Evolutionary conservation across 2,797 vertebrate genomes (phyloP).

Genomic region (Anguilla pacifica): DNA sequence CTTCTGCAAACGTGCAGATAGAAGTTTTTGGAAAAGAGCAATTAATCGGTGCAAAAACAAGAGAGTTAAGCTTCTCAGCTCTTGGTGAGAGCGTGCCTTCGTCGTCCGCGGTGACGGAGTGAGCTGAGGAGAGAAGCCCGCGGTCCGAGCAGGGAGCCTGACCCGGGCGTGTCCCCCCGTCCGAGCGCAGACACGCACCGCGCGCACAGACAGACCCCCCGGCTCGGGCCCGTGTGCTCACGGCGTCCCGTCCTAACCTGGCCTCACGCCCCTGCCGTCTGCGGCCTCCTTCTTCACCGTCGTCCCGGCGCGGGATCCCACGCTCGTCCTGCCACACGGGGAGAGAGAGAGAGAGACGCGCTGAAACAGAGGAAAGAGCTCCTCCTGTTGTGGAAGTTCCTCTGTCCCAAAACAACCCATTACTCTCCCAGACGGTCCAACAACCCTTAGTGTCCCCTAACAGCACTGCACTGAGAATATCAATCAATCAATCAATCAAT

Average conservation of each 20-base stretch:
- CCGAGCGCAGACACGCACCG: neutral
- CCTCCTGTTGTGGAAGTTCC: neutral
- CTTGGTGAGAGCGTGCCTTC: neutral
- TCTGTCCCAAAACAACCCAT: neutral
- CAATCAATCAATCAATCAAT: neutral
- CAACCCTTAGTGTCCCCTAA: neutral
- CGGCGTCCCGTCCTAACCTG: constrained; percentile 43
- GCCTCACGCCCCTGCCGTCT: constrained; percentile 53
- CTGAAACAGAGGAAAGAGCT: neutral
- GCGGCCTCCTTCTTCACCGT: constrained; percentile 45
- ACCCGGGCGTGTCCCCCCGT: neutral
- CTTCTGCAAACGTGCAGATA: too few relatives aligned
- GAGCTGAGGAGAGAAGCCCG: neutral
- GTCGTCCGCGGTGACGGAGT: too few relatives aligned
- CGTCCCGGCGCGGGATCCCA: constrained; percentile 48
- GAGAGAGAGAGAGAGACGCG: neutral
- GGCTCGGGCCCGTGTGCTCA: neutral
- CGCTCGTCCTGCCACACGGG: constrained; percentile 41
- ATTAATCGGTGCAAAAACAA: neutral
- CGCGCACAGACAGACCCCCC: neutral
- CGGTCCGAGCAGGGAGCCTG: neutral
- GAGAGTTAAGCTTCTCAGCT: neutral
- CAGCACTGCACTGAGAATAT: neutral
- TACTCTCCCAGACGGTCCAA: neutral
- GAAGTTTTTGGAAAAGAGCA: neutral